Conservation (phyloP, 2,113 vertebrate genomes). For the Falcunculus frontatus region DNA sequence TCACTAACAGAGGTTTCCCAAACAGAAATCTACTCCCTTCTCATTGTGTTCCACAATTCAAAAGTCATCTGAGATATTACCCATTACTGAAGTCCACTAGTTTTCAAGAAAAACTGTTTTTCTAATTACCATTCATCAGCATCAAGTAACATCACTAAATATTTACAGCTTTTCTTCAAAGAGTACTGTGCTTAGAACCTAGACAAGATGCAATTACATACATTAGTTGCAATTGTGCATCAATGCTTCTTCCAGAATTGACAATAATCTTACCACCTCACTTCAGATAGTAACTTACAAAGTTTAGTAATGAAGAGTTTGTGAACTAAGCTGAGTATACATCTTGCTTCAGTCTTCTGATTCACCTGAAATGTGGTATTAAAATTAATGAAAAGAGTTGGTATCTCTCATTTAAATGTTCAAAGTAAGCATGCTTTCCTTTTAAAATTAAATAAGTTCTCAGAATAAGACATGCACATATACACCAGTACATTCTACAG, state of each 20-base stretch:
- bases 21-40: not conserved
- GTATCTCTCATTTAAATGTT: not conserved
- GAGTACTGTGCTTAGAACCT: not conserved
- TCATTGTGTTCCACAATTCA: not conserved
- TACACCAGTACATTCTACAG: not conserved
- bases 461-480: not conserved
- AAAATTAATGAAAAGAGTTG: conserved; percentile 10
- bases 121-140: not conserved
- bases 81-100: not conserved
- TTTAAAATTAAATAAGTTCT: not conserved
- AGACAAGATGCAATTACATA: not conserved
- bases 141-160: not conserved
- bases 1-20: not conserved
- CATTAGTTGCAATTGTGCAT: not conserved
- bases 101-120: not conserved
- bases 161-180: not conserved
- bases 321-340: conserved; percentile 83
- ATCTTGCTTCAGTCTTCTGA: conserved; percentile 82
- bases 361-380: conserved; percentile 77
- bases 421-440: not conserved
- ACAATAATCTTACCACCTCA: not conserved
- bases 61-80: not conserved
- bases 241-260: not conserved
- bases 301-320: conserved; percentile 83
- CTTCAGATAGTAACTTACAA: conserved; percentile 78